Percentiles rank a stretch among this genome's conserved stretches.
phyloP scores from a whole-genome alignment of 2,888 invertebrate genomes.

The Hirtodrosophila duncani region DNA sequence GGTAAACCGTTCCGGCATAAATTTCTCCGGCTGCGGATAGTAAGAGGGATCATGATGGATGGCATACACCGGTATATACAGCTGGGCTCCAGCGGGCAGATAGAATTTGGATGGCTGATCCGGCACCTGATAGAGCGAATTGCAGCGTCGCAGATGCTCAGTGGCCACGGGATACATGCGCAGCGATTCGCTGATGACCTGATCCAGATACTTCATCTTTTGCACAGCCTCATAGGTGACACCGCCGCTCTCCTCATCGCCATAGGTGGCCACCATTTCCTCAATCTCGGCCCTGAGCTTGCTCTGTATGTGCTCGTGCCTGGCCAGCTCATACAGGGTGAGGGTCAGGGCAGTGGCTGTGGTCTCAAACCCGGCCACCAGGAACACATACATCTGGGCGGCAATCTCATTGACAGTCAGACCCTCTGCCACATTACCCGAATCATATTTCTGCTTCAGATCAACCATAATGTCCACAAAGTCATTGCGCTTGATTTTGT shows the following conservation, averaged over 20 bases:
- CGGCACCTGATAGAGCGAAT: slow-evolving; percentile 54
- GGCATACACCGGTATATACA: slow-evolving; percentile 79
- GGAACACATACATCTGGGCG: slow-evolving; percentile 73
- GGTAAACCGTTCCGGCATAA: slow-evolving; percentile 81
- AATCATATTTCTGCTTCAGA: slow-evolving; percentile 51
- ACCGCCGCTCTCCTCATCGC: no score
- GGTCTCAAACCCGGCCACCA: slow-evolving; percentile 82
- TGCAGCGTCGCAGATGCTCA: slow-evolving; percentile 65
- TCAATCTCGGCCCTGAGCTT: slow-evolving; percentile 78
- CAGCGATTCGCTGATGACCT: slow-evolving; percentile 80
- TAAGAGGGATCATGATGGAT: slow-evolving; percentile 81
- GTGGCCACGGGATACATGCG: slow-evolving; percentile 80
- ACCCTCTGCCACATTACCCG: slow-evolving; percentile 60
- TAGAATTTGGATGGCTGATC: slow-evolving; percentile 25
- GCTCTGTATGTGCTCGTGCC: slow-evolving; percentile 54
- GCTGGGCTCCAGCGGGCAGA: slow-evolving; percentile 27
- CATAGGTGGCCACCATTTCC: slow-evolving; percentile 47
- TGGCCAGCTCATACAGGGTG: slow-evolving; percentile 68
- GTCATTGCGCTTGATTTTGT: slow-evolving; percentile 79
- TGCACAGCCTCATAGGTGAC: slow-evolving; percentile 74
- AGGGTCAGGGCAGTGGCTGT: slow-evolving; percentile 82
- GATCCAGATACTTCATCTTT: slow-evolving; percentile 79
- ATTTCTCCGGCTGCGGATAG: slow-evolving; percentile 81
- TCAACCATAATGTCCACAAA: slow-evolving; percentile 78
- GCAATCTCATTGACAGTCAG: slow-evolving; percentile 71